A percentile compares a stretch with the other conserved stretches of the same genome.
phyloP scores from a whole-genome alignment of 2,888 invertebrate genomes.

The Cantharis flavilabris region DNA sequence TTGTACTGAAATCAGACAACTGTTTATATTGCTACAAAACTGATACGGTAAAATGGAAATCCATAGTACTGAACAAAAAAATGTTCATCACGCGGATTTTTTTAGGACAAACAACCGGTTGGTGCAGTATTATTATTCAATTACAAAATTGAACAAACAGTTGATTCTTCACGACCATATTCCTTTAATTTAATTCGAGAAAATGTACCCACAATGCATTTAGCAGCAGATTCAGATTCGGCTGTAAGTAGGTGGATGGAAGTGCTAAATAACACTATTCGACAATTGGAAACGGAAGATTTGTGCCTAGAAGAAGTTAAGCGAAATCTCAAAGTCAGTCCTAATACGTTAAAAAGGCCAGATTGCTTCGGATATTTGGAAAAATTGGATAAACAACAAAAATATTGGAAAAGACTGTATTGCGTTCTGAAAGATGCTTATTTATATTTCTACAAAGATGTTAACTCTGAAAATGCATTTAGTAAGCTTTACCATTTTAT shows the following conservation, averaged over 20 bases:
- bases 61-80: background rate
- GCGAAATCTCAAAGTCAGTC: conserved; percentile 80
- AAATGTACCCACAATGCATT: conserved; percentile 73
- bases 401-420: conserved; percentile 89
- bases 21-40: conserved; percentile 95
- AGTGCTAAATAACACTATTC: conserved; percentile 77
- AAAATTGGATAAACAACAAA: conserved; percentile 84
- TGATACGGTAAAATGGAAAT: conserved; percentile 63
- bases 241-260: conserved; percentile 77
- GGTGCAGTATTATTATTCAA: conserved; percentile 87
- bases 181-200: conserved; percentile 70
- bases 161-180: conserved; percentile 65
- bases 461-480: conserved; percentile 83
- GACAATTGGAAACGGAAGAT: conserved; percentile 58
- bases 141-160: conserved; percentile 72
- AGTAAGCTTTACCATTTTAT: conserved; percentile 61
- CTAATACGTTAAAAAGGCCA: conserved; percentile 76
- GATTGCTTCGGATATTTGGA: conserved; percentile 93
- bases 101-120: conserved; percentile 82
- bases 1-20: conserved; percentile 87
- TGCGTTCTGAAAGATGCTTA: conserved; percentile 95
- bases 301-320: conserved; percentile 78
- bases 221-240: conserved; percentile 79
- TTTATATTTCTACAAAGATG: conserved; percentile 90
- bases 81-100: background rate